A percentile compares a stretch with the other conserved stretches of the same genome.
phyloP scores from a whole-genome alignment of 2,113 vertebrate genomes.

The Meriones unguiculatus region DNA sequence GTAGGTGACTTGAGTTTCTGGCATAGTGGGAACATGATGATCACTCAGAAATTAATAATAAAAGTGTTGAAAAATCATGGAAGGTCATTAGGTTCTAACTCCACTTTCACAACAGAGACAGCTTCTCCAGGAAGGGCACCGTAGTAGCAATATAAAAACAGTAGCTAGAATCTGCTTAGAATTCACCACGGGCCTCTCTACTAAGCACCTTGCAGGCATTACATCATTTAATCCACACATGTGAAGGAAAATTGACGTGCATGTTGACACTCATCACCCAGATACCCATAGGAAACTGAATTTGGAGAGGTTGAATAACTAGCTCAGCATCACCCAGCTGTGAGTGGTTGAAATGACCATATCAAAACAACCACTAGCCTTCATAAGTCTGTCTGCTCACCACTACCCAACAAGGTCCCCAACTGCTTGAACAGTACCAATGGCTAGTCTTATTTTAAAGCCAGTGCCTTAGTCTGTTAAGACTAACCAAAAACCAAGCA shows the following conservation, averaged over 20 bases:
- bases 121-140: slow-evolving; percentile 14
- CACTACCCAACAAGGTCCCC: not conserved
- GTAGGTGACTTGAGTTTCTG: slow-evolving; percentile 5
- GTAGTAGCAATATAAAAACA: not conserved
- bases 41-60: slow-evolving; percentile 37
- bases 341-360: not conserved
- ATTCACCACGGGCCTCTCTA: not conserved
- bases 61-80: not conserved
- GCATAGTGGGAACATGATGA: not conserved
- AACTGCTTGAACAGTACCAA: not conserved
- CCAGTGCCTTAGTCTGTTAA: not conserved
- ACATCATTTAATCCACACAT: not conserved
- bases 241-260: not conserved
- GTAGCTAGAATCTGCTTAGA: slow-evolving; percentile 4
- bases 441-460: not conserved
- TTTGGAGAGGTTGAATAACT: not conserved
- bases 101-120: not conserved
- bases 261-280: not conserved
- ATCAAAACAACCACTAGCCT: not conserved
- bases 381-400: not conserved
- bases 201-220: not conserved
- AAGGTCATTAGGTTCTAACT: slow-evolving; percentile 35
- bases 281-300: not conserved
- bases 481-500: not conserved
- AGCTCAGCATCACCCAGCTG: not conserved